phyloP scores from a whole-genome alignment of 1,140 invertebrate species.

The Planococcus citri region DNA sequence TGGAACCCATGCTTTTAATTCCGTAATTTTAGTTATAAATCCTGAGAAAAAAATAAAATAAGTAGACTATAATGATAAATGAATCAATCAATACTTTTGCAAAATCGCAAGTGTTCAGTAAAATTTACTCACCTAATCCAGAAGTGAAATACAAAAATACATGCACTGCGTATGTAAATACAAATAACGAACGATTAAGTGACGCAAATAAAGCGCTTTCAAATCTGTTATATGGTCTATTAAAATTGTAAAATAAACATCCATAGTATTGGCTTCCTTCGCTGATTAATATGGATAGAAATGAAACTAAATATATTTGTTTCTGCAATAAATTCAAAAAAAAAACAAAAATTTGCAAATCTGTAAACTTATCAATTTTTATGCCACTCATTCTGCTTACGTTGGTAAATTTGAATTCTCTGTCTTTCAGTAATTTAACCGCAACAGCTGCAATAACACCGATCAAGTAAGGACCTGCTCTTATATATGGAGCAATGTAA shows the following conservation, averaged over 20 bases:
- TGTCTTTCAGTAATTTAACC: constrained; percentile 26
- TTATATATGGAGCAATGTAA: constrained; percentile 32
- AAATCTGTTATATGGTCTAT: constrained; percentile 27
- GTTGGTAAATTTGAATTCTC: constrained; percentile 29
- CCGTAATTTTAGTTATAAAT: background rate
- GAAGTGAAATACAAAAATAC: constrained; percentile 44
- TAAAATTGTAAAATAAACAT: constrained; percentile 23
- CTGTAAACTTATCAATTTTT: background rate
- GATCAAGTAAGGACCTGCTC: constrained; percentile 35
- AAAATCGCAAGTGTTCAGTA: background rate
- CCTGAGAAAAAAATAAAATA: background rate
- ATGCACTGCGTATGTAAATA: constrained; percentile 48
- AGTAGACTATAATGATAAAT: background rate
- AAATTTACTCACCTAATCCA: constrained; percentile 24
- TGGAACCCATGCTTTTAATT: constrained; percentile 13
- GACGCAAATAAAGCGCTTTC: constrained; percentile 47
- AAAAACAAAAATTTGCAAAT: background rate
- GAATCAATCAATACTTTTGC: background rate
- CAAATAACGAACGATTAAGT: constrained; percentile 47
- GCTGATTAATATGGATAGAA: background rate
- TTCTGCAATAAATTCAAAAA: background rate
- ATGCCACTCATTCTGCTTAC: too few species aligned
- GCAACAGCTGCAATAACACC: constrained; percentile 35
- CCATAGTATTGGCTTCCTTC: constrained; percentile 13
- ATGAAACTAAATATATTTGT: background rate